Percentiles rank a stretch among this genome's conserved stretches.
Evolutionary conservation across 1,140 invertebrate genomes (phyloP).

Genomic region (Centruroides sculpturatus): DNA sequence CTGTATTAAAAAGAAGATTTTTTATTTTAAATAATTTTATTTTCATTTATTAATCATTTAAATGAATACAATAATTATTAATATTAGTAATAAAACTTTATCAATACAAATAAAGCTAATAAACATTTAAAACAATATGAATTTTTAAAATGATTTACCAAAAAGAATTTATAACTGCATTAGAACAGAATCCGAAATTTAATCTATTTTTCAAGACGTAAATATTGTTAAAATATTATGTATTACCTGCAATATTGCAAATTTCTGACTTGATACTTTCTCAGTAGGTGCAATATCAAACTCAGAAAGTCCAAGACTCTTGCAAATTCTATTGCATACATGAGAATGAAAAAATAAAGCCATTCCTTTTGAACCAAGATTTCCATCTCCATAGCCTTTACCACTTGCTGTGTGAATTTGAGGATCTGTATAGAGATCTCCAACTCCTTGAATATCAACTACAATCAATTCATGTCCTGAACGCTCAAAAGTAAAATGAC

Average conservation of each 20-base stretch:
- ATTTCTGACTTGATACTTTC: slow-evolving; percentile 5
- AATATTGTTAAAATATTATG: no score
- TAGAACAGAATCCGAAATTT: no score
- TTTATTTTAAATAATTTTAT: no score
- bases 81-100: no score
- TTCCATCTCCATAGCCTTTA: slow-evolving; percentile 41
- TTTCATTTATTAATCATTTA: no score
- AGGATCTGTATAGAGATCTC: slow-evolving; percentile 45
- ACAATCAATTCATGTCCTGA: slow-evolving; percentile 44
- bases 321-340: slow-evolving; percentile 40
- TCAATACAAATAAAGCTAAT: no score
- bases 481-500: slow-evolving; percentile 46
- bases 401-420: slow-evolving; percentile 41
- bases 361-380: slow-evolving; percentile 43
- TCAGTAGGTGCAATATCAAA: slow-evolving; percentile 39
- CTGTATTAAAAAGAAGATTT: no score
- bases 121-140: no score
- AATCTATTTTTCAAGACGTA: no score
- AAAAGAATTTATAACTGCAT: no score
- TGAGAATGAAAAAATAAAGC: slow-evolving; percentile 45
- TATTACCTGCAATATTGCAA: slow-evolving; percentile 7
- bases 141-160: no score
- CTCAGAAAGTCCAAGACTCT: slow-evolving; percentile 33
- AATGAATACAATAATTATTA: no score
- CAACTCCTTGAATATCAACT: slow-evolving; percentile 48